Base-by-base conservation (phyloP, 2,797 vertebrate species). In the Micromesistius poutassou region DNA sequence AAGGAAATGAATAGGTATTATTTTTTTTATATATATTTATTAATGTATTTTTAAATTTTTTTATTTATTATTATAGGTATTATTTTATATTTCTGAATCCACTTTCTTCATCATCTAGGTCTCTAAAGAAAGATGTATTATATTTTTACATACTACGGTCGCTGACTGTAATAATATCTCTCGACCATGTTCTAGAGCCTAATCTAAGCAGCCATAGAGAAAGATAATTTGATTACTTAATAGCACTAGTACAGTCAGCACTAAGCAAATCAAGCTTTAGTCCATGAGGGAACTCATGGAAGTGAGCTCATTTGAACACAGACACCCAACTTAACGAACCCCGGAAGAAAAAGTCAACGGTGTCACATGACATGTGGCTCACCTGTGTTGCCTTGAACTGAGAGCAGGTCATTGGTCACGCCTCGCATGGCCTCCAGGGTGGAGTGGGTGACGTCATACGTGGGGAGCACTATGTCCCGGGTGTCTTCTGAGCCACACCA, bases 341-440 rank as follows among this genome's bases (percentile, higher is more conserved):
- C n/a, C n/a, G n/a, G n/a, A 30, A 30, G 13, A 25, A 9, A 70
- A 30, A 30, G 10, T 70, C 7, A 70, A 2, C 46, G 22, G 46
- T 3, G 68, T 16, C 68, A 16, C 68, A 14, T 16, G 68, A 9
- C 28, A 5, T 12, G 25, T 6, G 25, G 30, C 30, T 87, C 93
- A 98, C 97, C 97, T 86, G 96, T 96, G 81, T 99, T 94, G 79
- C 97, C 96, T 81, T 99, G 97, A 81, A 98, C 90, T 25, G 97
- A 98, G 35, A 98, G 95, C 62, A 97, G 95, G 87, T 99, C 97
- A n/a, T 96, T 98, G 70, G 97, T 96, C 77, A 98, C 96, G 0
- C 96, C 97, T 72, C 95, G 95, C 62, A 98, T 92, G 33, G 95
- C 93, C 94, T 99, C 96, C 77, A 97, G 91, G 16, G 95, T 96